Conservation (phyloP, 2,113 vertebrate genomes). For the Limanda limanda region DNA sequence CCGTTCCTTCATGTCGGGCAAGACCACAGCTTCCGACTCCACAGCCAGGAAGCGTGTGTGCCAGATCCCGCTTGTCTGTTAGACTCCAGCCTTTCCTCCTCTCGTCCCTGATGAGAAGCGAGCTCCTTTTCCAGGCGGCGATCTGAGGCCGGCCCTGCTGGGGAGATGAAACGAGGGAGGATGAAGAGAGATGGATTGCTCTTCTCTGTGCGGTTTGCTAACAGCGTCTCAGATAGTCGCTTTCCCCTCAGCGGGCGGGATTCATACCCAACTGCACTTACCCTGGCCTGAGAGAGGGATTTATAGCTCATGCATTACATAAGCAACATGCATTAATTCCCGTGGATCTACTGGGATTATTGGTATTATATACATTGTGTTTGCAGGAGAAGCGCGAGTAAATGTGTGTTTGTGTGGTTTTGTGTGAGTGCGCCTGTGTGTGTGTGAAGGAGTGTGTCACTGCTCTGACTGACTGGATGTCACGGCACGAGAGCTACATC, state of each 20-base stretch:
- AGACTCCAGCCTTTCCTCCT: slow-evolving; percentile 34
- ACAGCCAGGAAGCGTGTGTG: neutral
- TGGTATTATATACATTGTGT: neutral
- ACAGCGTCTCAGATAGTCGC: slow-evolving; percentile 49
- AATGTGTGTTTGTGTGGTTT: neutral
- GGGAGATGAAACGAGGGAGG: slow-evolving; percentile 22
- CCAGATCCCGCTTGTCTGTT: slow-evolving; percentile 37
- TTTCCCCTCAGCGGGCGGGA: slow-evolving; percentile 2
- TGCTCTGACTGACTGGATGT: slow-evolving; percentile 40
- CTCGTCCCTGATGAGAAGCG: slow-evolving; percentile 43
- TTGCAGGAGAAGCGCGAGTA: neutral
- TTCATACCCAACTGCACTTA: neutral
- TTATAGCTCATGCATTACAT: slow-evolving; percentile 33
- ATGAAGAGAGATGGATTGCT: slow-evolving; percentile 23
- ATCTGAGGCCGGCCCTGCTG: slow-evolving; percentile 58
- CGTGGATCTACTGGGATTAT: slow-evolving; percentile 17
- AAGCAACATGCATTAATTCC: slow-evolving; percentile 32
- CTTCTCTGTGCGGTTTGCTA: slow-evolving; percentile 45
- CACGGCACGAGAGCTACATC: slow-evolving; percentile 33
- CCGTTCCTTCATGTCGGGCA: slow-evolving; percentile 4
- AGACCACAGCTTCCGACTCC: neutral
- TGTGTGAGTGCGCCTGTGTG: too few species aligned
- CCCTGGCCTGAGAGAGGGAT: slow-evolving; percentile 32
- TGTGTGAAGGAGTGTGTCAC: neutral
- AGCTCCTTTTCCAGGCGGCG: slow-evolving; percentile 19